Evolutionary conservation across 1,140 invertebrate species (phyloP), one percentile per base, ranked within the genome.

Genomic region (Leptopilina boulardi): DNA sequence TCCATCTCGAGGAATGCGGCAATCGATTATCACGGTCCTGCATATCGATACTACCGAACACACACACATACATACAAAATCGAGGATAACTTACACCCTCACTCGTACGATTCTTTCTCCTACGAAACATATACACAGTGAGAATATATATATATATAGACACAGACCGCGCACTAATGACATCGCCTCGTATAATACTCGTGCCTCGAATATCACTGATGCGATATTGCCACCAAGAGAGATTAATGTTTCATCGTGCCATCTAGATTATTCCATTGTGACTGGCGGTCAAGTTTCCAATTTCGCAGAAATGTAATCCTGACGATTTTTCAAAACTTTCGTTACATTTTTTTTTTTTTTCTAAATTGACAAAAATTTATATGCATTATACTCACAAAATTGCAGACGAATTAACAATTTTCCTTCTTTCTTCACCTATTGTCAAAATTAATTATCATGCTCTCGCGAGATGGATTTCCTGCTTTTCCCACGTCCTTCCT

Each of bases 191-290:
- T 86, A 85, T 86, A 88, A 88, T 85, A 86, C 85, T 89, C 88
- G 87, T 89, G 88, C 86, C 85, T 88, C 85, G 89, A 91, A 90
- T 90, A 89, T 89, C 85, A 87, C 86, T 86, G 82, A 77, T 51
- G 75, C 85, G 86, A 90, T 89, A 90, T 89, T 90, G 87, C 88
- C 86, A 87, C 85, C 85, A 80, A 78, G 83, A 85, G 81, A 87
- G 85, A 89, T 87, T 87, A 87, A 89, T 89, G 87, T 82, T 87
- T 85, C 80, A 79, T 81, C 74, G 80, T 66, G 13, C 59, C 59
- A 66, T 66, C 59, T 30, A 66, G 59, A 66, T 66, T 66, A 66
- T 66, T 66, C 59, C 21, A 66, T 66, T 66, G 59, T 66, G 59
- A 66, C 21, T 66, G n/a, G 59, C 23, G 59, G 59, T 66, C 59